phyloP scores from a whole-genome alignment of 2,113 vertebrate species.

The Paratilapia polleni region DNA sequence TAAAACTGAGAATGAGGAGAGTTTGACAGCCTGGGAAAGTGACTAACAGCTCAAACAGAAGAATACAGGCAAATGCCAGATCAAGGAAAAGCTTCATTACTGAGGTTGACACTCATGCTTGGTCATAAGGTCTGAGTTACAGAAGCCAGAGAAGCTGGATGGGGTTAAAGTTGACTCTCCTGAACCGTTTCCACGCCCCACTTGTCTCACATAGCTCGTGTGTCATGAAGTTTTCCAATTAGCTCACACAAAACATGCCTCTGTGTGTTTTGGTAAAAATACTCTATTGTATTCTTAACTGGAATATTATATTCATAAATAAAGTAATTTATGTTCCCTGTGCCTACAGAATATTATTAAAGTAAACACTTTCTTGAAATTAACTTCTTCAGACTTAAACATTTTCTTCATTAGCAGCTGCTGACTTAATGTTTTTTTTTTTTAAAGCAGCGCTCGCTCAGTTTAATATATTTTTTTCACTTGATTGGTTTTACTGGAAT shows the following conservation, averaged over 20 bases:
- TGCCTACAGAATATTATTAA: neutral
- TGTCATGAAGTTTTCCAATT: neutral
- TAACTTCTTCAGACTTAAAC: neutral
- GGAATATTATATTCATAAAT: neutral
- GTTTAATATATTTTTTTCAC: constrained; percentile 3
- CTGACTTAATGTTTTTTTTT: neutral
- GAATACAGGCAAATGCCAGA: neutral
- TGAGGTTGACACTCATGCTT: neutral
- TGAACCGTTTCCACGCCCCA: too few relatives aligned
- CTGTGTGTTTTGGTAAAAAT: neutral
- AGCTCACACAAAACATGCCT: too few relatives aligned
- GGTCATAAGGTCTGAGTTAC: neutral
- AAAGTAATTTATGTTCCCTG: neutral
- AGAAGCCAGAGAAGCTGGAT: neutral
- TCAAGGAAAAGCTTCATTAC: neutral
- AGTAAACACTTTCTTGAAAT: constrained; percentile 2
- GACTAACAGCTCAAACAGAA: neutral
- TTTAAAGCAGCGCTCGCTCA: neutral
- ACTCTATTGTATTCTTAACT: neutral
- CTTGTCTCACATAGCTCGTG: too few relatives aligned
- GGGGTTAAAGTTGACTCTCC: neutral
- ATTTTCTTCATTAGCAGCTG: constrained; percentile 9
- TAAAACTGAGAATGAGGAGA: neutral
- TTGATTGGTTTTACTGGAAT: neutral
- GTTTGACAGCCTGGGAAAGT: neutral